phyloP scores from a whole-genome alignment of 1,140 invertebrate species.

The Drosophila repleta region DNA sequence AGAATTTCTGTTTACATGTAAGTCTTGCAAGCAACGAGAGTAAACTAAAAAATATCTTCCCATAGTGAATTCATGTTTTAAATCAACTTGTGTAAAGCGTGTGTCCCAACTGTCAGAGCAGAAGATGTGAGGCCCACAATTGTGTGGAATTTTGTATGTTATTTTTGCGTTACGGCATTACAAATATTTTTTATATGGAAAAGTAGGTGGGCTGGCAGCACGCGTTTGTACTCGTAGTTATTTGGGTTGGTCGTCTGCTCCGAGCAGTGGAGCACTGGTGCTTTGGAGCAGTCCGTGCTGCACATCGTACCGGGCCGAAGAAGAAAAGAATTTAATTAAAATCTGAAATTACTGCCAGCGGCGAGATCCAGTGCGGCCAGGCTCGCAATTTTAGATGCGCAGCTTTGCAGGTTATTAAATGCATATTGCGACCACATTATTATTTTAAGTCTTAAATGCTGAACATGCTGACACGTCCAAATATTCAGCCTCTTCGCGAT shows the following conservation, averaged over 20 bases:
- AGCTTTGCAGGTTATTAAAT: slow-evolving; percentile 45
- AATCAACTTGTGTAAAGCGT: slow-evolving; percentile 1
- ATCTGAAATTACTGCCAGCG: slow-evolving; percentile 74
- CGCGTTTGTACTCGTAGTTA: slow-evolving; percentile 12
- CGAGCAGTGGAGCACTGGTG: slow-evolving; percentile 11
- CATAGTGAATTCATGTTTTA: slow-evolving; percentile 1
- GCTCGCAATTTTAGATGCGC: slow-evolving; percentile 62
- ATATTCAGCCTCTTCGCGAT: not conserved
- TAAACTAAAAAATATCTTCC: too few species aligned
- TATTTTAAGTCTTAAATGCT: slow-evolving; percentile 37
- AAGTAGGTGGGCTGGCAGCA: not conserved
- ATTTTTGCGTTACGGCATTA: slow-evolving; percentile 42
- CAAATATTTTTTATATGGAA: slow-evolving; percentile 47
- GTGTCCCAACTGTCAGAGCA: slow-evolving; percentile 10
- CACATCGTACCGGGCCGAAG: slow-evolving; percentile 43
- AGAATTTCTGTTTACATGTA: too few species aligned
- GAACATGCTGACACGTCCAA: slow-evolving; percentile 8
- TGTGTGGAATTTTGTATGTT: slow-evolving; percentile 42
- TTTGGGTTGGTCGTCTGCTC: slow-evolving; percentile 35
- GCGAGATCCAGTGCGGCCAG: slow-evolving; percentile 51
- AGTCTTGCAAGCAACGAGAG: too few species aligned
- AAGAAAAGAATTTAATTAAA: slow-evolving; percentile 80
- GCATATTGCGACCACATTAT: slow-evolving; percentile 13
- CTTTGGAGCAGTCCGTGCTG: slow-evolving; percentile 14
- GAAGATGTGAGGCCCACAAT: slow-evolving; percentile 18